Conservation (phyloP, 2,888 invertebrate genomes). For the Hedychridium roseum region DNA sequence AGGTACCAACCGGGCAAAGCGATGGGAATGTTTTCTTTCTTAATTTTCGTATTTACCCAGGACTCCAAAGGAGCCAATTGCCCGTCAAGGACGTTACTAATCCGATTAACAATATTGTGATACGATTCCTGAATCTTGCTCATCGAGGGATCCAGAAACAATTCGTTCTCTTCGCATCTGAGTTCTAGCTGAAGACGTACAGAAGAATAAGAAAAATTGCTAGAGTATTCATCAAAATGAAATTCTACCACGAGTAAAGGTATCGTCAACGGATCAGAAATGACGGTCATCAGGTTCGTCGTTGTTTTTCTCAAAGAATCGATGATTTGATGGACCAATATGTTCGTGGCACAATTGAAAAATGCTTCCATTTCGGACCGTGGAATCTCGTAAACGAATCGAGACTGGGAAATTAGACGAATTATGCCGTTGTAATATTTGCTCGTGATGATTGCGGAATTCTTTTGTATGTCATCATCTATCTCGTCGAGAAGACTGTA, state of each 20-base stretch:
- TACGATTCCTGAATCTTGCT: conserved; percentile 38
- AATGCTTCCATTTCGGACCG: conserved; percentile 29
- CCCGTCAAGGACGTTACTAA: conserved; percentile 43
- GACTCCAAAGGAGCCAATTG: conserved; percentile 50
- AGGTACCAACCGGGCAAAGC: conserved; percentile 48
- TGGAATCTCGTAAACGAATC: conserved; percentile 42
- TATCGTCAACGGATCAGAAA: conserved; percentile 35
- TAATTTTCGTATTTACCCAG: conserved; percentile 44
- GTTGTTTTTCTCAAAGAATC: conserved; percentile 44
- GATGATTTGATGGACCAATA: conserved; percentile 47
- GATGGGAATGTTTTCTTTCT: conserved; percentile 38
- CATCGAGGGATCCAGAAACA: conserved; percentile 43
- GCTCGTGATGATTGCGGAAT: conserved; percentile 28
- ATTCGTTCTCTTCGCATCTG: conserved; percentile 40
- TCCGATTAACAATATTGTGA: conserved; percentile 46
- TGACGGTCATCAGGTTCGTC: conserved; percentile 40
- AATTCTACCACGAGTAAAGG: conserved; percentile 45
- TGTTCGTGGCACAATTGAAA: conserved; percentile 40
- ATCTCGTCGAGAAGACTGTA: conserved; percentile 42
- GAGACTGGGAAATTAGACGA: conserved; percentile 41
- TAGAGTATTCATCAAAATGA: background rate
- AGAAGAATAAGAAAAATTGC: background rate
- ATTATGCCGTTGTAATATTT: conserved; percentile 48
- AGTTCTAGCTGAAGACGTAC: conserved; percentile 34
- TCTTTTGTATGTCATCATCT: conserved; percentile 41